Conservation (phyloP, 2,113 vertebrate genomes). For the Colaptes auratus region DNA sequence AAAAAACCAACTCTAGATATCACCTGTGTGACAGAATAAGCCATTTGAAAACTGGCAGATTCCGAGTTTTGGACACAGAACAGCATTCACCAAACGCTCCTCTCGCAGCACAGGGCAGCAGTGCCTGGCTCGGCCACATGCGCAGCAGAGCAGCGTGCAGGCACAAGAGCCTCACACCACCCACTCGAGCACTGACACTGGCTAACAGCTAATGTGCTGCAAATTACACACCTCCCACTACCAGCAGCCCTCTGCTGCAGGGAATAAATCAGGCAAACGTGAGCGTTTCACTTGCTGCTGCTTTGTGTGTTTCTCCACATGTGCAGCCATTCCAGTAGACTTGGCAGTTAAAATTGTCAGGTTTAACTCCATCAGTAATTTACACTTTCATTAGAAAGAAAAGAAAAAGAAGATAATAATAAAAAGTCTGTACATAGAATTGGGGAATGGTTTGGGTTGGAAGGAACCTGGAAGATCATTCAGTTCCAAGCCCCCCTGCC, state of each 20-base stretch:
- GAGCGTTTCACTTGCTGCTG: not conserved
- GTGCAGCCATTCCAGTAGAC: not conserved
- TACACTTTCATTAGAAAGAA: not conserved
- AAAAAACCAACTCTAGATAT: not conserved
- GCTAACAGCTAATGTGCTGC: conserved; percentile 73
- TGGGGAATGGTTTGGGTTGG: too few relatives aligned
- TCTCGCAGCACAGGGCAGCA: not conserved
- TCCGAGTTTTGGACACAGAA: not conserved
- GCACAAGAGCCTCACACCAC: conserved; percentile 77
- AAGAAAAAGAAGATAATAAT: too few relatives aligned
- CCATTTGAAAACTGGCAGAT: not conserved
- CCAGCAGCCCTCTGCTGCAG: conserved; percentile 50
- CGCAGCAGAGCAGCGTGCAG: conserved; percentile 67
- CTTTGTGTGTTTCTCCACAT: conserved; percentile 27
- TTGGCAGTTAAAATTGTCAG: not conserved
- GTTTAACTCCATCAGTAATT: conserved; percentile 4
- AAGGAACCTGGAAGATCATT: too few relatives aligned
- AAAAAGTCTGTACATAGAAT: too few relatives aligned
- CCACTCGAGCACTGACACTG: conserved; percentile 78
- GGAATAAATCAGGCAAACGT: conserved; percentile 40
- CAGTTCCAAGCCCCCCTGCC: too few relatives aligned
- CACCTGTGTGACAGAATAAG: not conserved
- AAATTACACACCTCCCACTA: conserved; percentile 70
- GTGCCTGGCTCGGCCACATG: conserved; percentile 70
- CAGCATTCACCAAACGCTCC: not conserved